Evolutionary conservation across 1,140 invertebrate genomes (phyloP), one percentile per base, ranked within the genome.

Genomic region (Drosophila tsacasi): DNA sequence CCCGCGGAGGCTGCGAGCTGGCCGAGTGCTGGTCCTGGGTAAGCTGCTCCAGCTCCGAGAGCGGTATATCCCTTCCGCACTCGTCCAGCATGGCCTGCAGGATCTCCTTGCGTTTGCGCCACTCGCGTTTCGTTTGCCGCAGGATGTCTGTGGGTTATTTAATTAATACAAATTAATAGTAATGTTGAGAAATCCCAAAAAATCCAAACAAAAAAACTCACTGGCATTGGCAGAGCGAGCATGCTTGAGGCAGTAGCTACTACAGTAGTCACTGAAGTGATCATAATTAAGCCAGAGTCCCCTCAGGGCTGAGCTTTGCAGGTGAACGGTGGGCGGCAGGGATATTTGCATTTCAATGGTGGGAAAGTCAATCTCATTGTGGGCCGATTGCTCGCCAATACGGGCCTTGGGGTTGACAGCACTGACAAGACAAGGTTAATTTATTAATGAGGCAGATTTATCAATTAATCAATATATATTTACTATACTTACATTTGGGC

Each of bases 201-300:
- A n/a, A n/a, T n/a, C n/a, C n/a, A n/a, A n/a, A n/a, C n/a, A n/a
- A n/a, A n/a, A n/a, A n/a, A n/a, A n/a, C 77, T 67, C 47, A 92
- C 91, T 92, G 17, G 91, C 85, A 58, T 86, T 79, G 6, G 77
- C 82, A 5, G 91, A 91, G n/a, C 92, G 75, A 9, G 79, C 79
- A 58, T 78, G 82, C 21, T 65, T 93, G 59, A 82, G 77, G 63
- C 79, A 75, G 25, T 93, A 95, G n/a, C 93, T 94, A 4, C 71
- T 77, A 74, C 93, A 93, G 12, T 92, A 91, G 61, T 94, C 94
- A 66, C 93, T 94, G 21, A 94, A 94, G 87, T 95, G 95, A 74
- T 96, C 95, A 73, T 95, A 95, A 61, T 94, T 94, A 7, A 95
- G 64, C 94, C 95, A 95, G 47, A 96, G 92, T 9, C 93, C 94